These are phyloP conservation scores for Thaumetopoea pityocampa DNA, from an alignment of 1,140 invertebrate species.

Conservation along the genomic window DNA sequence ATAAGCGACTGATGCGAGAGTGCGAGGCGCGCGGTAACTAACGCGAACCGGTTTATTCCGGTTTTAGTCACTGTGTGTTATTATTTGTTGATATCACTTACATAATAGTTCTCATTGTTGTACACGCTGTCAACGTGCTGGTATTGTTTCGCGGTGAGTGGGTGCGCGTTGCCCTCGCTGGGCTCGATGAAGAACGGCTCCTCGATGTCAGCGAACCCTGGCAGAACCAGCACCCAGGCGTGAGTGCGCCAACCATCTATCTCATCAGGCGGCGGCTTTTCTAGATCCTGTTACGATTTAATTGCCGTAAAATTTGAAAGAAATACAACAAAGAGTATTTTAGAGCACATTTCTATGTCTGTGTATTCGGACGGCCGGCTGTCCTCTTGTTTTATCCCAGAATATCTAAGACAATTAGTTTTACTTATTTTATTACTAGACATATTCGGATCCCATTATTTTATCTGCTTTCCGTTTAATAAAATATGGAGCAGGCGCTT, in stretches of 20 bases:
- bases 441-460: too few species aligned
- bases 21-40: too few species aligned
- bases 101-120: conserved; percentile 93
- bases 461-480: too few species aligned
- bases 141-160: conserved; percentile 79
- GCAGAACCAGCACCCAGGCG: conserved; percentile 87
- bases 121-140: conserved; percentile 89
- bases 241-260: conserved; percentile 86
- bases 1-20: too few species aligned
- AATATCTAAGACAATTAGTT: too few species aligned
- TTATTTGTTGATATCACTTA: conserved; percentile 46
- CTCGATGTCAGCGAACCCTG: conserved; percentile 77
- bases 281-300: conserved; percentile 80
- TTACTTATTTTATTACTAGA: too few species aligned
- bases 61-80: too few species aligned
- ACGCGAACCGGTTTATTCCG: too few species aligned
- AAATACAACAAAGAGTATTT: not conserved
- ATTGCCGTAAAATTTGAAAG: not conserved
- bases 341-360: too few species aligned
- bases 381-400: too few species aligned
- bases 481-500: too few species aligned
- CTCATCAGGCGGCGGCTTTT: conserved; percentile 82
- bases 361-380: too few species aligned
- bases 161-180: conserved; percentile 81
- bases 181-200: conserved; percentile 90